A percentile compares a stretch with the other conserved stretches of the same genome.
These are phyloP conservation scores for Chloebia gouldiae DNA, from an alignment of 2,113 vertebrate species.

Conservation along the genomic window DNA sequence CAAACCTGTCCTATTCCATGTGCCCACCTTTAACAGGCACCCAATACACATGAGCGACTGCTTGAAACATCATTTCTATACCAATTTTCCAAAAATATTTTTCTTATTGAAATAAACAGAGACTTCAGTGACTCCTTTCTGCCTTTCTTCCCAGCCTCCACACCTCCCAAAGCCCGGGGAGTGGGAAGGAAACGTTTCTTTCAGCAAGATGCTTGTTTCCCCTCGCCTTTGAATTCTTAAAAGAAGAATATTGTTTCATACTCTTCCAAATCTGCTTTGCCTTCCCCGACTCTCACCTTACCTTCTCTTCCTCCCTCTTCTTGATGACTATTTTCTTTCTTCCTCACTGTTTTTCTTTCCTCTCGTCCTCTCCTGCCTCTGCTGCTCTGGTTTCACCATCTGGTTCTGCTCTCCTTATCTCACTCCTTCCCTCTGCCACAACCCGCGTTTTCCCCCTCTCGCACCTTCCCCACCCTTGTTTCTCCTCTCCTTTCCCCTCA, in stretches of 20 bases:
- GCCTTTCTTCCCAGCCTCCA: not conserved
- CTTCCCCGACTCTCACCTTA: slow-evolving; percentile 40
- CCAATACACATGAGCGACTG: rapidly evolving
- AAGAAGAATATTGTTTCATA: slow-evolving; percentile 54
- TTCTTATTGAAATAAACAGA: not conserved
- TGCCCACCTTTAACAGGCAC: rapidly evolving
- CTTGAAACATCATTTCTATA: not conserved
- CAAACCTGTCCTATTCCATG: rapidly evolving
- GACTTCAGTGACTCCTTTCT: not conserved
- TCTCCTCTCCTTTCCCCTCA: not conserved
- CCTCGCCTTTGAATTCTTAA: slow-evolving; percentile 12
- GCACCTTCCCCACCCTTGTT: not conserved
- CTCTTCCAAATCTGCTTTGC: slow-evolving; percentile 20
- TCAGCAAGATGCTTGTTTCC: slow-evolving; percentile 32
- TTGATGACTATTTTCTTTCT: slow-evolving; percentile 18
- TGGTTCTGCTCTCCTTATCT: slow-evolving; percentile 51
- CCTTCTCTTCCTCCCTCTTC: slow-evolving; percentile 34
- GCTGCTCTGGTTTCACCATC: slow-evolving; percentile 55
- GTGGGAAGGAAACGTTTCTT: slow-evolving; percentile 20
- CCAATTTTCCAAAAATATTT: not conserved
- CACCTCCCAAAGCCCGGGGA: not conserved
- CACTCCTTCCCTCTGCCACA: not conserved
- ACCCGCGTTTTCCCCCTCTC: not conserved
- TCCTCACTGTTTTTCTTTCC: slow-evolving; percentile 49
- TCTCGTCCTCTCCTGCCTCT: slow-evolving; percentile 15